phyloP scores from a whole-genome alignment of 2,888 invertebrate species.

The Falcaria lacertinaria region DNA sequence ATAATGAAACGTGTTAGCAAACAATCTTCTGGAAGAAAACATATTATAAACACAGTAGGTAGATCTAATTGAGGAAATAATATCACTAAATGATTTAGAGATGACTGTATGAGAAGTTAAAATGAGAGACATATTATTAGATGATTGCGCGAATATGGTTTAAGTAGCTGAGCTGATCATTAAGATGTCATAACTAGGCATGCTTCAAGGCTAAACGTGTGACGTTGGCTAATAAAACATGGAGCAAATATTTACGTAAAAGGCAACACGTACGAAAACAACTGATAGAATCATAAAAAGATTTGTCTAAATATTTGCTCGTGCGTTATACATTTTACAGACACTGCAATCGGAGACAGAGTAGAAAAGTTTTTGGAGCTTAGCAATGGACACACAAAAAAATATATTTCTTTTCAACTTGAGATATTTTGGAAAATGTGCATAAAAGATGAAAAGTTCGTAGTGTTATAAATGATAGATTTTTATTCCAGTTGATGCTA shows the following conservation, averaged over 20 bases:
- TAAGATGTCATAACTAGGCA: constrained; percentile 13
- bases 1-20: constrained; percentile 29
- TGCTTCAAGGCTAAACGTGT: constrained; percentile 18
- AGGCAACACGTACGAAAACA: constrained; percentile 2
- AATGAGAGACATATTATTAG: constrained; percentile 5
- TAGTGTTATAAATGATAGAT: constrained; percentile 14
- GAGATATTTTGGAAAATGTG: constrained; percentile 30
- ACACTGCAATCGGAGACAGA: constrained; percentile 10
- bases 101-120: constrained; percentile 13
- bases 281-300: background rate
- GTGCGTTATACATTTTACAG: constrained; percentile 7
- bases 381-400: constrained; percentile 8
- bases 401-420: constrained; percentile 59
- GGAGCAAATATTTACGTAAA: constrained; percentile 21
- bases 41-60: constrained; percentile 17
- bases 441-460: constrained; percentile 23
- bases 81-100: constrained; percentile 23
- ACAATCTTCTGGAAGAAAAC: constrained; percentile 18
- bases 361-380: constrained; percentile 3
- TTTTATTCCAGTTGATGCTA: constrained; percentile 13
- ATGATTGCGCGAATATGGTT: constrained; percentile 10
- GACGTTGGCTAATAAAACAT: constrained; percentile 7
- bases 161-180: constrained; percentile 6
- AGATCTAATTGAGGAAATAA: constrained; percentile 59
- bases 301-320: constrained; percentile 12